Conservation (phyloP, 2,113 vertebrate genomes). For the Proterorhinus semilunaris region DNA sequence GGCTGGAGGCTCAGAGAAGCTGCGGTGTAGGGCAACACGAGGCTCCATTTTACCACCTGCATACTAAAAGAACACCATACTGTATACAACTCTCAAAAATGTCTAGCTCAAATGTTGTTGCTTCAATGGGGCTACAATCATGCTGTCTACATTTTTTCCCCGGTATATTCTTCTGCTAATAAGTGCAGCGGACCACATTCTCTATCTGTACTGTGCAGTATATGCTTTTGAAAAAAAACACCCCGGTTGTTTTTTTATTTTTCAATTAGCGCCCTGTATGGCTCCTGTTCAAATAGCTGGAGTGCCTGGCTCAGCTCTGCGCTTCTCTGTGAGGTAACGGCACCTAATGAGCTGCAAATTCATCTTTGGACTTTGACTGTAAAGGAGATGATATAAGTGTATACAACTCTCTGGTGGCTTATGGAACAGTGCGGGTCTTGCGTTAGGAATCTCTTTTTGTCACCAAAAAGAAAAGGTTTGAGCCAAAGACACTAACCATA, state of each 20-base stretch:
- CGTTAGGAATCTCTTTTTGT: not conserved
- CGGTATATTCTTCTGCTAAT: no score
- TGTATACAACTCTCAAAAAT: not conserved
- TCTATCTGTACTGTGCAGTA: not conserved
- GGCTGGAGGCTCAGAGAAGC: not conserved
- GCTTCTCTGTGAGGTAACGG: not conserved
- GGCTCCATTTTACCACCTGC: not conserved
- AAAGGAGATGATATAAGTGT: not conserved
- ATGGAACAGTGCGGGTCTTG: not conserved
- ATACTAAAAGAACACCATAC: not conserved
- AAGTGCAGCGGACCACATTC: not conserved
- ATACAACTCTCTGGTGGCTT: not conserved
- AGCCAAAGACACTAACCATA: not conserved
- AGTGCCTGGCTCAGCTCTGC: not conserved
- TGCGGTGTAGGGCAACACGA: not conserved
- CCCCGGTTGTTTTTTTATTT: not conserved
- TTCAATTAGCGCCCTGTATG: not conserved
- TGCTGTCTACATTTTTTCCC: not conserved
- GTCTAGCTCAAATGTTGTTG: not conserved
- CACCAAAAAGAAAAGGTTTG: no score
- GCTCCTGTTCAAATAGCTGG: not conserved
- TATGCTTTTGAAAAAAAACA: constrained; percentile 3
- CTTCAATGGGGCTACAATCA: not conserved
- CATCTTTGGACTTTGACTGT: constrained; percentile 7
- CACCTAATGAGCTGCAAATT: constrained; percentile 18